Evolutionary conservation across 2,888 invertebrate genomes (phyloP).

Genomic region (Nemotelus pantherinus): DNA sequence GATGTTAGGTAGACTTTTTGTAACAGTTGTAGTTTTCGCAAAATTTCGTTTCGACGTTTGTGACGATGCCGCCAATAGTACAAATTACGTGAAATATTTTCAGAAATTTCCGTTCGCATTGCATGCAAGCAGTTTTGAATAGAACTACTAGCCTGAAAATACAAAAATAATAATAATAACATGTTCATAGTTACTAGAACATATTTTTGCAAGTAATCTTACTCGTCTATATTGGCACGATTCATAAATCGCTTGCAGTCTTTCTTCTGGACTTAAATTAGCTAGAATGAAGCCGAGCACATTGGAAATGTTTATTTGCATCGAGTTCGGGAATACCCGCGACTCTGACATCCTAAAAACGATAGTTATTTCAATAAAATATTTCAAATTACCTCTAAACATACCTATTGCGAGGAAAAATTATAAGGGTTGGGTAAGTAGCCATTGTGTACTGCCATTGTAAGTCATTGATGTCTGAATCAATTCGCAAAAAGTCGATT

Average conservation of each 20-base stretch:
- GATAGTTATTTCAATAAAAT: conserved; percentile 34
- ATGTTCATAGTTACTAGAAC: not conserved
- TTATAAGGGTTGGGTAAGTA: conserved; percentile 80
- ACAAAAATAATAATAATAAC: not conserved
- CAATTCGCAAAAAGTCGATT: conserved; percentile 74
- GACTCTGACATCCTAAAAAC: conserved; percentile 74
- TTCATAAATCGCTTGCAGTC: conserved; percentile 68
- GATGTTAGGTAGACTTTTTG: conserved; percentile 35
- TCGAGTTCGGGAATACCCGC: conserved; percentile 72
- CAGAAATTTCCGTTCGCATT: conserved; percentile 41
- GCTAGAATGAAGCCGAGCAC: conserved; percentile 78
- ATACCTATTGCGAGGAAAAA: conserved; percentile 79
- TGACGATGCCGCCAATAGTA: conserved; percentile 37
- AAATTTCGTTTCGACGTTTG: conserved; percentile 19
- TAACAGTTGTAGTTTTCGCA: conserved; percentile 40
- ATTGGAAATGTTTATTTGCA: conserved; percentile 59
- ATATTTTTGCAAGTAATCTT: conserved; percentile 46
- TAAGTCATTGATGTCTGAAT: conserved; percentile 85
- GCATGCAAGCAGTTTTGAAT: conserved; percentile 27
- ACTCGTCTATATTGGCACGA: conserved; percentile 68
- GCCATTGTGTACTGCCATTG: conserved; percentile 81
- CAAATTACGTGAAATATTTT: conserved; percentile 30
- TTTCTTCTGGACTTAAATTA: conserved; percentile 69
- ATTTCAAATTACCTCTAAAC: conserved; percentile 33
- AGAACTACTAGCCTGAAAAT: conserved; percentile 24